phyloP scores from a whole-genome alignment of 2,113 vertebrate genomes.

The Candoia aspera region DNA sequence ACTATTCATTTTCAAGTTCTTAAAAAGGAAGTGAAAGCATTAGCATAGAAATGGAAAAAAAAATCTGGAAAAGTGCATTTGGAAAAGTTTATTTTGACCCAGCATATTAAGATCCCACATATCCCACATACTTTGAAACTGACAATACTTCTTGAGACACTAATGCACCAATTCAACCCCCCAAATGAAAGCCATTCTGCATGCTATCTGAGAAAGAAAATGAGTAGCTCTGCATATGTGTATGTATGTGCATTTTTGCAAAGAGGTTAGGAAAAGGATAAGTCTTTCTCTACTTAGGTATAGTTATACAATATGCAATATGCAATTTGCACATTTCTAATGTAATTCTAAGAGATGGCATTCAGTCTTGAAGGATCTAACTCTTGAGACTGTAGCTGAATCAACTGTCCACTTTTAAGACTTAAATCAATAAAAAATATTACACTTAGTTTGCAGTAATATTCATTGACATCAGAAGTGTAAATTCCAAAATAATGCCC shows the following conservation, averaged over 20 bases:
- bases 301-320: neutral
- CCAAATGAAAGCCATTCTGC: neutral
- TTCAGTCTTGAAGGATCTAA: neutral
- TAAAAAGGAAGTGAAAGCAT: neutral
- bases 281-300: neutral
- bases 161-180: neutral
- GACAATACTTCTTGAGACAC: neutral
- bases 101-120: too few species aligned
- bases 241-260: neutral
- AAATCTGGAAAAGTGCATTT: neutral
- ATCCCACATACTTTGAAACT: neutral
- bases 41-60: neutral
- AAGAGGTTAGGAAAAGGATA: neutral
- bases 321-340: neutral
- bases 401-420: neutral
- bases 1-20: neutral
- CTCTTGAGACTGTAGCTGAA: neutral
- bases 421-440: constrained; percentile 1
- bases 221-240: neutral
- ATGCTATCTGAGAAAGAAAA: neutral
- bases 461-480: neutral
- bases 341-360: neutral
- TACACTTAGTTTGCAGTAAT: neutral
- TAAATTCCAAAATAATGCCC: neutral
- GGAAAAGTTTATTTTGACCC: neutral